Evolutionary conservation across 2,888 invertebrate genomes (phyloP), one percentile per base, ranked within the genome.

Genomic region (Pammene aurita): DNA sequence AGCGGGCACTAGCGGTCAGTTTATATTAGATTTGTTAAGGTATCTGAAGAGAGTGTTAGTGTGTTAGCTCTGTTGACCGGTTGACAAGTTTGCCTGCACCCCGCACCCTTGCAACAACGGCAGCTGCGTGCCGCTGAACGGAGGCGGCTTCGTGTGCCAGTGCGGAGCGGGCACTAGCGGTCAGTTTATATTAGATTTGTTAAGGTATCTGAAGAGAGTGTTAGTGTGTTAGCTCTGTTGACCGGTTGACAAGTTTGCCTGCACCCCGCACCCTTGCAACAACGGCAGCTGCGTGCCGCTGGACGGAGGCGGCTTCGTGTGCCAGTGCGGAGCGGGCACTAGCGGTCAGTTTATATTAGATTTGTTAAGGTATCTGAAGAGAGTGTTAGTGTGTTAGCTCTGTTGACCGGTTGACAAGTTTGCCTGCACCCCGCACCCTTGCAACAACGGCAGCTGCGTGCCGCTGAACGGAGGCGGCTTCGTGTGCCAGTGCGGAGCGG

Each of bases 381-480:
- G 26, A 26, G 26, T 26, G 26, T 26, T 26, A 26, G 26, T 26
- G 26, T 26, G 26, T 4, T 26, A 26, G 26, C 26, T 26, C 2
- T 26, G 26, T 26, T 26, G 26, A 2, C 26, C 92, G 48, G 94
- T 95, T 78, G 92, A 95, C 14, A 94, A 95, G 82, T 95, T 96
- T 57, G 94, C 94, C 67, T 96, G 96, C 84, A 90, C 93, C 13
- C 86, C 92, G 58, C 91, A 93, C 75, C 95, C 95, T 38, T 98
- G 97, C 92, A 93, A 95, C 85, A 96, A 96, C 88, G 96, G 95
- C 77, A 95, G 95, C 66, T 97, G 97, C 86, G 87, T 93, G 72
- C 94, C 95, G 84, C 94, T 95, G 80, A 86, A 86, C 77, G 72
- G 93, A 72, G 94, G 94, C 73, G 94, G 94, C 74, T 96, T 94